These are phyloP conservation scores for Latrodectus hesperus DNA, from an alignment of 2,888 invertebrate species.

Conservation along the genomic window DNA sequence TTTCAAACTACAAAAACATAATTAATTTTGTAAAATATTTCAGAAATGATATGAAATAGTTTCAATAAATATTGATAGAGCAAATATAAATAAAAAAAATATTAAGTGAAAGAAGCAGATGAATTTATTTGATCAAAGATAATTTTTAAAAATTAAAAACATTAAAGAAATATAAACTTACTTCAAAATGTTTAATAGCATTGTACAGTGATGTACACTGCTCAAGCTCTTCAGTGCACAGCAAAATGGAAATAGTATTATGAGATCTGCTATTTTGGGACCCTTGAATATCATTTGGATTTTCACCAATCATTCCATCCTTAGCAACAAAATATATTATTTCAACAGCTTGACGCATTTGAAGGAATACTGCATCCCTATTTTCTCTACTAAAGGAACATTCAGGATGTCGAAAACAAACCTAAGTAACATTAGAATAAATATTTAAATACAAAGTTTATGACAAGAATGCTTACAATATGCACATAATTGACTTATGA, in stretches of 20 bases:
- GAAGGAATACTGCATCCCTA: conserved; percentile 93
- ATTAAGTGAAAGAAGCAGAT: no score
- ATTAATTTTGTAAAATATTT: no score
- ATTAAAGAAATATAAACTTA: conserved; percentile 69
- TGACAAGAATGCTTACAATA: no score
- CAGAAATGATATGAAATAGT: no score
- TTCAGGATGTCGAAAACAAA: conserved; percentile 94
- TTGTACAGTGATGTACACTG: conserved; percentile 81
- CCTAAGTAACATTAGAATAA: conserved; percentile 72
- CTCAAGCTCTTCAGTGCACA: conserved; percentile 74
- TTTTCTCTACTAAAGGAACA: conserved; percentile 94
- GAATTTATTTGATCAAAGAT: not conserved
- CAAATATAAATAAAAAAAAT: no score
- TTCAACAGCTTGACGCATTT: conserved; percentile 97
- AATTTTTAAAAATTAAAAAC: not conserved
- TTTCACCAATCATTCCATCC: conserved; percentile 83
- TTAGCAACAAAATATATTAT: conserved; percentile 97
- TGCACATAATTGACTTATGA: no score
- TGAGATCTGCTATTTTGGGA: conserved; percentile 48
- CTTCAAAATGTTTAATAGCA: conserved; percentile 87
- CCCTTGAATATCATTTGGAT: conserved; percentile 36
- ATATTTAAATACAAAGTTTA: no score
- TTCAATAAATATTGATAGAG: no score
- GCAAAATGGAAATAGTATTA: conserved; percentile 36
- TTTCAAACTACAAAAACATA: no score